Percentiles rank a stretch among this genome's conserved stretches.
Evolutionary conservation across 2,113 vertebrate genomes (phyloP).

Genomic region (Dasyurus viverrinus): DNA sequence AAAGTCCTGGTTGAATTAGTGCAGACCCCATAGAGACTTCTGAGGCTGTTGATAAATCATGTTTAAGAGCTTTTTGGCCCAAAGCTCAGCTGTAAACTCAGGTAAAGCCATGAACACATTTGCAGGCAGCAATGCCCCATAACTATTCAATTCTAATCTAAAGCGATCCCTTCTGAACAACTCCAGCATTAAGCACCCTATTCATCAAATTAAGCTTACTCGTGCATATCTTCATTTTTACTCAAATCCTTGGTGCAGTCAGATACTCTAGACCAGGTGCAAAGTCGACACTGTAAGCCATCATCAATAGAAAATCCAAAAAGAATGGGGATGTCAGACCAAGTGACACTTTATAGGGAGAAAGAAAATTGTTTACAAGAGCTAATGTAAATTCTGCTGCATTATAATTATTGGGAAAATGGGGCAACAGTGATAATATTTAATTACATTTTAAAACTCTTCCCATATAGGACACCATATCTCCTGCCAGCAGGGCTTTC

Average conservation of each 20-base stretch:
- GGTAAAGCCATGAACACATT: conserved; percentile 66
- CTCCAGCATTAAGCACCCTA: conserved; percentile 40
- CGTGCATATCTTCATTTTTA: not conserved
- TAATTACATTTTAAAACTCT: not conserved
- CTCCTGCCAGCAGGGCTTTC: not conserved
- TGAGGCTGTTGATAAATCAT: conserved; percentile 65
- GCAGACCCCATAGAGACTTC: conserved; percentile 55
- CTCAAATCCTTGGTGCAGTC: conserved; percentile 32
- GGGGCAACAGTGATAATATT: not conserved
- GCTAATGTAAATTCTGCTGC: not conserved
- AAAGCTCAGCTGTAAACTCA: conserved; percentile 69
- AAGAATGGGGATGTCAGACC: not conserved
- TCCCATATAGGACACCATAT: not conserved
- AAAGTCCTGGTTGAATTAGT: conserved; percentile 59
- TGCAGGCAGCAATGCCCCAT: conserved; percentile 49
- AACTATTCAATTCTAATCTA: conserved; percentile 55
- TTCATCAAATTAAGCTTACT: conserved; percentile 56
- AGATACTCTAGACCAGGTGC: not conserved
- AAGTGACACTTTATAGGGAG: not conserved
- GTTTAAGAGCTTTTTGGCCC: conserved; percentile 68
- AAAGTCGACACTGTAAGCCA: not conserved
- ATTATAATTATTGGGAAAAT: not conserved
- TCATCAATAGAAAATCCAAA: not conserved
- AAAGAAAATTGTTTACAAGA: not conserved
- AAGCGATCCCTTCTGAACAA: conserved; percentile 53